These are phyloP conservation scores for Noctua janthina DNA, from an alignment of 2,888 invertebrate genomes.

Conservation along the genomic window DNA sequence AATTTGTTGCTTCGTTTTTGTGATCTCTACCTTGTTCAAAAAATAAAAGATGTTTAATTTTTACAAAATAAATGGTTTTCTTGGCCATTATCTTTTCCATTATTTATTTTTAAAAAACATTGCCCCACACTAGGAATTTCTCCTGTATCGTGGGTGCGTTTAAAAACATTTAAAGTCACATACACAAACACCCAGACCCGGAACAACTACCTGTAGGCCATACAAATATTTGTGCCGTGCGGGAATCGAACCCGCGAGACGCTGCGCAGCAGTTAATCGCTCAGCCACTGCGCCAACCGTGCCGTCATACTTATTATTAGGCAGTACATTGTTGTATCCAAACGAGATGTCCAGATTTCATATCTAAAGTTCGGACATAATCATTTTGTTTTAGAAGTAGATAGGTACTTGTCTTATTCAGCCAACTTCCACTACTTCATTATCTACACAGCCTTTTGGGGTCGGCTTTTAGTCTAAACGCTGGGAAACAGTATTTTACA, in stretches of 20 bases:
- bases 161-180: too few species aligned
- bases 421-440: not conserved
- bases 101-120: too few species aligned
- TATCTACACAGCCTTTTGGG: not conserved
- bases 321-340: not conserved
- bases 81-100: not conserved
- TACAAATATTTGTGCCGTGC: too few species aligned
- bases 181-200: too few species aligned
- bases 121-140: too few species aligned
- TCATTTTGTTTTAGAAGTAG: not conserved
- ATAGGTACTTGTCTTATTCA: not conserved
- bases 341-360: not conserved
- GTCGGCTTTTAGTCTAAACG: not conserved
- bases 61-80: not conserved
- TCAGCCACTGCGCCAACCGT: too few species aligned
- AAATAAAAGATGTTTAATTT: not conserved
- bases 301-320: not conserved
- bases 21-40: not conserved
- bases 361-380: not conserved
- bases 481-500: not conserved
- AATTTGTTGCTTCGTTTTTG: not conserved
- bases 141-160: too few species aligned
- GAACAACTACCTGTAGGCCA: too few species aligned
- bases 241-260: too few species aligned
- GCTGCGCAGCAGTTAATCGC: too few species aligned